Base-by-base conservation (phyloP, 2,888 invertebrate genomes). In the Zaprionus obscuricornis region DNA sequence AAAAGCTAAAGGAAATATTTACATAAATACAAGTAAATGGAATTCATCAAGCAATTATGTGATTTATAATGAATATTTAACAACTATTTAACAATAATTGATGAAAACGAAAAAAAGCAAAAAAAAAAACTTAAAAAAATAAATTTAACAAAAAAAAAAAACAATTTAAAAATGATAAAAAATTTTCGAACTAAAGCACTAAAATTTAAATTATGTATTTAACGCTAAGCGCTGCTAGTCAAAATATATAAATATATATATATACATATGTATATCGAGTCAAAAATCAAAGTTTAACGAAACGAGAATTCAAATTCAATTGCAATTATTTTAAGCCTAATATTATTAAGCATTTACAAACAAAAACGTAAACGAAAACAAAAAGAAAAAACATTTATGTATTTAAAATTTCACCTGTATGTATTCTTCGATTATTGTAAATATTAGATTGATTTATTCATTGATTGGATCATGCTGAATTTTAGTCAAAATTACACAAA, bases 1-100 rank as follows among this genome's bases (percentile, higher is more conserved):
- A 46, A n/a, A 37, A 40, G 31, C 49, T 52, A 66, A 52, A 58
- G 24, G 3, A 34, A 17, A 59, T 18, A 24, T 40, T 4, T 7
- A 22, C 13, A 39, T 3, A 13, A 24, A 45, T 14, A 54, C 66
- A 67, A 73, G 74, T 74, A 62, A 74, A 79, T 73, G 79, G 65
- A 82, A 82, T 85, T 83, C 85, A 83, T 83, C 85, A 83, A 83
- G 85, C 86, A 75, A 82, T 87, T 78, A 86, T 86, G 86, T 86
- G 86, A 86, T 86, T 86, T 87, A 81, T 74, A 77, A 77, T 62
- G 69, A 71, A 74, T 69, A 74, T 57, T 79, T 69, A 74, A 77
- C 73, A 78, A 78, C 71, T 83, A 77, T 55, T 76, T 71, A 81
- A 83, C 77, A 79, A 83, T 76, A 83, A 79, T 77, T 83, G 74